Percentiles rank a stretch among this genome's conserved stretches.
Conservation (phyloP, 2,113 vertebrate species). For the Halcyon malimbica region DNA sequence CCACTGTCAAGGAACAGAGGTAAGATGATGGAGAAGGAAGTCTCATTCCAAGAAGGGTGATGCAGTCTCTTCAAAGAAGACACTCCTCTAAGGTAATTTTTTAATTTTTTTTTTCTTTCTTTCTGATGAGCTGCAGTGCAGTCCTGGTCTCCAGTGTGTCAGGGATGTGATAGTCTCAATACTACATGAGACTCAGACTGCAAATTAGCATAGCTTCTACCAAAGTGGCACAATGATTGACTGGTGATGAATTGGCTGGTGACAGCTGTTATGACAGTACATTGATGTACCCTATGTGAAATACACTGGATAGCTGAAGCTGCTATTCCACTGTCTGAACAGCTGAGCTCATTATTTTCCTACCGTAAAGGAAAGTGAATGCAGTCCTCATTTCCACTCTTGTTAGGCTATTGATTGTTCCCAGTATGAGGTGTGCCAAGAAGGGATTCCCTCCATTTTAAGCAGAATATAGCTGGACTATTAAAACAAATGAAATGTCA, state of each 20-base stretch:
- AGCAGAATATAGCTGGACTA: background rate
- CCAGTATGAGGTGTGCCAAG: rapidly evolving
- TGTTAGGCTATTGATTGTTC: background rate
- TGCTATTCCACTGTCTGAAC: background rate
- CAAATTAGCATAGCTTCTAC: background rate
- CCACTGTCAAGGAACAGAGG: rapidly evolving
- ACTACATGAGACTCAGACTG: background rate
- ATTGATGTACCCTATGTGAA: background rate
- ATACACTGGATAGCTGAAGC: background rate
- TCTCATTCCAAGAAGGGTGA: background rate
- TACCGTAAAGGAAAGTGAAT: background rate
- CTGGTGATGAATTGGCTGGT: background rate
- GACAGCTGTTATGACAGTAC: background rate
- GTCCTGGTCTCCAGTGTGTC: background rate
- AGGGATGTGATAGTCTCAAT: background rate
- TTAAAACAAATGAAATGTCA: background rate
- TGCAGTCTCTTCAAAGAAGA: background rate
- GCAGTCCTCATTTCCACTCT: background rate
- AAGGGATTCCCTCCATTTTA: background rate
- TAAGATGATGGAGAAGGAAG: background rate
- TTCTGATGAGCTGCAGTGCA: background rate
- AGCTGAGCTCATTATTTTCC: background rate
- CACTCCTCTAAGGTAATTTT: background rate
- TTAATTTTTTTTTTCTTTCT: background rate
- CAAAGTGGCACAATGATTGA: background rate